Evolutionary conservation across 1,140 invertebrate species (phyloP), one percentile per base, ranked within the genome.

Genomic region (Macrotrachela quadricornifera): DNA sequence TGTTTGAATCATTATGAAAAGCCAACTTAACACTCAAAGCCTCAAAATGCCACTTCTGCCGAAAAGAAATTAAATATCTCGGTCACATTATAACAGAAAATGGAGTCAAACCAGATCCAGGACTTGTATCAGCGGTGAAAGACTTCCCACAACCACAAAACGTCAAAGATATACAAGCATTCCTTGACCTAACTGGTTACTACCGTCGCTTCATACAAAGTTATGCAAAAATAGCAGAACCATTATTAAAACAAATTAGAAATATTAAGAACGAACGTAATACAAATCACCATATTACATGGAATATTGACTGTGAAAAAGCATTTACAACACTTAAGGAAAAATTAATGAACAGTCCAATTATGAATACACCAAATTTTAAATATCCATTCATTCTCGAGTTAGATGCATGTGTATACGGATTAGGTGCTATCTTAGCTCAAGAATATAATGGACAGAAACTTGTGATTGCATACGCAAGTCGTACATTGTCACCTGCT

Each of bases 271-370:
- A 30, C 8, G 8, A 2, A 30, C 2, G 8, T 4, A 30, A 30
- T 30, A 30, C 21, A 30, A 30, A 30, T 30, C 8, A 30, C 8
- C 21, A 52, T 37, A 36, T 37, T 14, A 37, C n/a, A 46, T 52
- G 50, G 50, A 52, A 37, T 39, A 17, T 45, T 40, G 21, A 45
- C 12, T 52, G 50, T 46, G 50, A 52, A 52, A 18, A 11, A 6
- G 54, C 59, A 9, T 60, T 60, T 44, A 42, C 53, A 13, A 16
- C 37, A 41, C 37, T 60, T 36, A 46, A 53, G 30, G 37, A 49
- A 18, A 13, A n/a, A 15, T 36, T 60, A 30, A 54, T 37, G 11
- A 39, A 13, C 9, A 30, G 55, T 8, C 59, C 59, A n/a, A 56
- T 60, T 17, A 18, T 60, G 0, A 54, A 48, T 15, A 42, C 55